These are phyloP conservation scores for Drosophila sp. DNA, from an alignment of 1,140 invertebrate genomes.

Conservation along the genomic window DNA sequence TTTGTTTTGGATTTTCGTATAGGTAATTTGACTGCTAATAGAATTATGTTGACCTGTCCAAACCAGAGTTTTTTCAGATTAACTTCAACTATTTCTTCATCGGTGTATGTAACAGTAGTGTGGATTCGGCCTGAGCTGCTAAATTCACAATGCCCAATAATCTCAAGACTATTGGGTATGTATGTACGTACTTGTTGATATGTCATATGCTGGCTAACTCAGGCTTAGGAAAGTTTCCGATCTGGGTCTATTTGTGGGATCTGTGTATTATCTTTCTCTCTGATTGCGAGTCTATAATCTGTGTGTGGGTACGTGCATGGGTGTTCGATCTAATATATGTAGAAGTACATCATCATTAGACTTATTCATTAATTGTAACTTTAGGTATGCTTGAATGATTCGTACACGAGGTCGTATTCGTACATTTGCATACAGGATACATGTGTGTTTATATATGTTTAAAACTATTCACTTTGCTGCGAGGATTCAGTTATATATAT, in stretches of 20 bases:
- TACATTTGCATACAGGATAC: slow-evolving; percentile 17
- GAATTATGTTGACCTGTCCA: neutral
- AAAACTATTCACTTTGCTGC: slow-evolving; percentile 35
- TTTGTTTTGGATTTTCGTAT: neutral
- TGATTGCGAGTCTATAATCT: neutral
- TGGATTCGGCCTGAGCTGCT: slow-evolving; percentile 4
- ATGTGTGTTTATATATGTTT: slow-evolving; percentile 24
- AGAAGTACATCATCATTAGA: slow-evolving; percentile 12
- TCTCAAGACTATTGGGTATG: slow-evolving; percentile 7
- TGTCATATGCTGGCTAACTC: slow-evolving; percentile 34
- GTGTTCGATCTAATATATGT: slow-evolving; percentile 10
- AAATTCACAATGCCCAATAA: slow-evolving; percentile 10
- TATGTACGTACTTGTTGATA: slow-evolving; percentile 30
- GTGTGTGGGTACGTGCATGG: neutral
- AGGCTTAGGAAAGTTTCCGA: neutral
- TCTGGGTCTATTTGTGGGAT: neutral
- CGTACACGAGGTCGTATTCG: neutral
- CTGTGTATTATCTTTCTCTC: neutral
- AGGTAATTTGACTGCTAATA: neutral
- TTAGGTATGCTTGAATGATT: slow-evolving; percentile 7
- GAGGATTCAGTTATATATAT: slow-evolving; percentile 34
- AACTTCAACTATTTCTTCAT: neutral
- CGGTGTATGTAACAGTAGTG: neutral
- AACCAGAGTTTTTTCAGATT: neutral
- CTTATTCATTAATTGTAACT: slow-evolving; percentile 15